A percentile compares a stretch with the other conserved stretches of the same genome.
Conservation (phyloP, 2,888 invertebrate genomes). For the Lampropteryx suffumata region DNA sequence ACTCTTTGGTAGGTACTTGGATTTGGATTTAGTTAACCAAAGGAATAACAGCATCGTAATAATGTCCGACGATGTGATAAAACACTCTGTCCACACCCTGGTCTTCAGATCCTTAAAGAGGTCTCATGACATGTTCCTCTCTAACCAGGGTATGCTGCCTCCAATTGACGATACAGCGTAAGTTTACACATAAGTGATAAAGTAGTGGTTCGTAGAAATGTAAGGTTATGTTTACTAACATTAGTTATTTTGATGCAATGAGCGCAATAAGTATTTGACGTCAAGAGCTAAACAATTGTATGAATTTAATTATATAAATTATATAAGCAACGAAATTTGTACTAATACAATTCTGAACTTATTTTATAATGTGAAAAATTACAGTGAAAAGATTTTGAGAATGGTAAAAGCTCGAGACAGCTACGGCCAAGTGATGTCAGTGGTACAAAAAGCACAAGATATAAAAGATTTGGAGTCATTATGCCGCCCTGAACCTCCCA, state of each 20-base stretch:
- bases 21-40: no score
- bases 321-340: no score
- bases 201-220: no score
- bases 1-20: no score
- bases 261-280: neutral
- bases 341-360: no score
- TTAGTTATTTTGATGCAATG: slow-evolving; percentile 10
- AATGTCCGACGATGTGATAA: slow-evolving; percentile 93
- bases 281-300: no score
- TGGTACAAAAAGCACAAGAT: slow-evolving; percentile 86
- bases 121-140: slow-evolving; percentile 98
- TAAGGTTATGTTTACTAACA: slow-evolving; percentile 17
- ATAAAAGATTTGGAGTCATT: slow-evolving; percentile 75
- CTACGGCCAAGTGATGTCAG: slow-evolving; percentile 92
- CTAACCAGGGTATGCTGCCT: slow-evolving; percentile 93
- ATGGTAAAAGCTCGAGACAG: slow-evolving; percentile 91
- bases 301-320: no score
- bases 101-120: slow-evolving; percentile 98
- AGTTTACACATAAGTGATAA: no score
- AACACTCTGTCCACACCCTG: slow-evolving; percentile 97
- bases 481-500: slow-evolving; percentile 61
- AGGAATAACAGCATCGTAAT: slow-evolving; percentile 35
- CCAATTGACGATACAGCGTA: slow-evolving; percentile 93
- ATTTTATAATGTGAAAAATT: slow-evolving; percentile 6
- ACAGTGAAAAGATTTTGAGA: slow-evolving; percentile 88